Base-by-base conservation (phyloP, 2,888 invertebrate species). In the Aelia acuminata region DNA sequence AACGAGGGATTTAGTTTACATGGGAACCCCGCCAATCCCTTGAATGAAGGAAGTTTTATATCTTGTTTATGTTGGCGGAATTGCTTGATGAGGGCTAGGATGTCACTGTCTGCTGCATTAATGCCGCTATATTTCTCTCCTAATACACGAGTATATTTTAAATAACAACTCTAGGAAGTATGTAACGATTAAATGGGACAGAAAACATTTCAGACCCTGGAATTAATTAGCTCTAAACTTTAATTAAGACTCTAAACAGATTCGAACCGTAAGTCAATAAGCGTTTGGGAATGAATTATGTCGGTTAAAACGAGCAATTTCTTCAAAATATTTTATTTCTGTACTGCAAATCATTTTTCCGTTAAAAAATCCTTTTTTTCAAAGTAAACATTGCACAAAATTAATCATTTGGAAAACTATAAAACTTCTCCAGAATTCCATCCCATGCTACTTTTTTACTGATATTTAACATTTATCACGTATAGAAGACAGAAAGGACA, bases 1-100 rank as follows among this genome's bases (percentile, higher is more conserved):
- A 70, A 70, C 63, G 63, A 70, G 63, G 26, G 63, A 35, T 35
- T 70, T 26, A 70, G 63, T 70, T 70, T 70, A 70, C 63, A 35
- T 70, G 63, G 63, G 63, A 70, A 35, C 31, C 31, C 13, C 7
- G 63, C 63, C 63, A 70, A 70, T 5, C 18, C 35, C 35, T 35
- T 70, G 10, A 70, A 70, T 20, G 63, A 70, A 70, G 3, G 31
- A 35, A 35, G 31, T 18, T 70, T 70, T 70, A 70, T 70, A 18
- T 35, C 31, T 26, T 70, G 63, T 70, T 70, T 70, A 70, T 35
- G 63, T 70, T 70, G 63, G 63, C 35, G 18, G 31, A 18, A 70
- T 18, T 18, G 35, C 18, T 18, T 18, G 63, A 31, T 70, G 63
- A 20, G 11, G 26, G 57, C 15, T 26, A 13, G 26, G 4, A 5